phyloP scores from a whole-genome alignment of 2,888 invertebrate genomes.

The Lampropteryx suffumata region DNA sequence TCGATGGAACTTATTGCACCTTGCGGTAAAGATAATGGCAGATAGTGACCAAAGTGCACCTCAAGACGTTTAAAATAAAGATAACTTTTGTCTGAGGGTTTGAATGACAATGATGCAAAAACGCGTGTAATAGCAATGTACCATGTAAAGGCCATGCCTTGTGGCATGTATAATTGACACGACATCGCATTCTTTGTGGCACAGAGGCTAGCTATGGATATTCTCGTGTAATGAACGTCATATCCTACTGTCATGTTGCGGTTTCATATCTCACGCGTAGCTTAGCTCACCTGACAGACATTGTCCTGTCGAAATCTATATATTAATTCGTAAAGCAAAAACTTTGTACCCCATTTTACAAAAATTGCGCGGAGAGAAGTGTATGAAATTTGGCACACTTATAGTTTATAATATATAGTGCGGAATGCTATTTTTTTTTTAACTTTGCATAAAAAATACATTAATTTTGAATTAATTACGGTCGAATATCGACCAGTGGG shows the following conservation, averaged over 20 bases:
- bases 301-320: too few relatives aligned
- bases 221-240: conserved; percentile 19
- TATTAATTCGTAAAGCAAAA: too few relatives aligned
- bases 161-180: conserved; percentile 32
- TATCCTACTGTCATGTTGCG: conserved; percentile 10
- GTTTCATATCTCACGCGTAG: too few relatives aligned
- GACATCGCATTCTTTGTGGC: conserved; percentile 31
- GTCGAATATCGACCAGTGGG: too few relatives aligned
- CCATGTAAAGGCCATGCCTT: conserved; percentile 26
- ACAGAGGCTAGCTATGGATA: conserved; percentile 26
- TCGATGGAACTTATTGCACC: conserved; percentile 35
- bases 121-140: conserved; percentile 37
- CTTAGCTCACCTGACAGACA: too few relatives aligned
- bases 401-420: too few relatives aligned
- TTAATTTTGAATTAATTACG: too few relatives aligned
- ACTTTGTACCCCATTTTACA: too few relatives aligned
- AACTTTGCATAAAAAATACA: too few relatives aligned
- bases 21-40: conserved; percentile 29
- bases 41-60: conserved; percentile 32
- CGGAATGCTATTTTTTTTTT: too few relatives aligned
- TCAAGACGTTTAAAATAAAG: conserved; percentile 15
- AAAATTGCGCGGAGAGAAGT: too few relatives aligned
- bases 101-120: conserved; percentile 43
- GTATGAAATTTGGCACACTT: too few relatives aligned
- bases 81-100: conserved; percentile 12